These are phyloP conservation scores for Rugalucina vietnamica DNA, from an alignment of 2,888 invertebrate species.

Conservation along the genomic window DNA sequence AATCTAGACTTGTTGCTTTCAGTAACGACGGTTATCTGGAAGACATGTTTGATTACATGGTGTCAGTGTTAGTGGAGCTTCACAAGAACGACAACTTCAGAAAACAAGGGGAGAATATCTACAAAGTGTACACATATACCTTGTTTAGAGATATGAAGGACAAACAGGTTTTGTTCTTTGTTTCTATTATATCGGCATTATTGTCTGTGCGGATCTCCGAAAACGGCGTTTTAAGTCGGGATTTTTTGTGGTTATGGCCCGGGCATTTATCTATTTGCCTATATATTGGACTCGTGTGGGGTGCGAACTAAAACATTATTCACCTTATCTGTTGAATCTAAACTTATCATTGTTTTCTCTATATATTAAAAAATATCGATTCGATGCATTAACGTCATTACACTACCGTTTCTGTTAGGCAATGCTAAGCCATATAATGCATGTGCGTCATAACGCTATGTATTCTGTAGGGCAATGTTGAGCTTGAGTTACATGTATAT, in stretches of 20 bases:
- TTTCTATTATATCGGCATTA: neutral
- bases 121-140: neutral
- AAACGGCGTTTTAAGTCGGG: no score
- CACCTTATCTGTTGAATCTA: neutral
- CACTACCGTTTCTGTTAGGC: no score
- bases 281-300: neutral
- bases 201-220: neutral
- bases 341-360: neutral
- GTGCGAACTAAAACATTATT: neutral
- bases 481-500: no score
- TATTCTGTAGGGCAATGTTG: no score
- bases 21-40: neutral
- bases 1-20: neutral
- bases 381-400: no score
- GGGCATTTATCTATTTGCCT: no score
- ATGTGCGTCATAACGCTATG: no score
- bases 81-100: neutral
- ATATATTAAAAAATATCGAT: no score
- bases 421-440: no score
- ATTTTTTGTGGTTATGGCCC: no score
- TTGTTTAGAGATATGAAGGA: neutral
- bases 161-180: neutral
- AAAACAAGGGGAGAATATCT: neutral
- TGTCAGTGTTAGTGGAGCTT: neutral
- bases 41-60: neutral